A percentile compares a stretch with the other conserved stretches of the same genome.
Conservation (phyloP, 2,113 vertebrate genomes). For the Otocyon megalotis region DNA sequence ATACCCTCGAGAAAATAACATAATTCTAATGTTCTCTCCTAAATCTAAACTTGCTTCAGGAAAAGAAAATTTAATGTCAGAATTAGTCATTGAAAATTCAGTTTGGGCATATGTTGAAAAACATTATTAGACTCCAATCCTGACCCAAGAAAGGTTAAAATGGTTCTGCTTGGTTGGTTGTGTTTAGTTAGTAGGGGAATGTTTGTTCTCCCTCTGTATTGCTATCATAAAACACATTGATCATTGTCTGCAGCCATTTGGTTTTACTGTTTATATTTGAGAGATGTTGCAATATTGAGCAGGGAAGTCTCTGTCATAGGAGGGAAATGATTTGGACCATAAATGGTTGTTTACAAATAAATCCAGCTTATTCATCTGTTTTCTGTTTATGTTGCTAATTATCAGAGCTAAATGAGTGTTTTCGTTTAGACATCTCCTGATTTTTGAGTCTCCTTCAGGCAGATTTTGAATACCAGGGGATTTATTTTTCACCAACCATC, state of each 20-base stretch:
- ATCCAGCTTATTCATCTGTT: constrained; percentile 61
- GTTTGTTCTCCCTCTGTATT: not conserved
- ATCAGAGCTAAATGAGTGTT: constrained; percentile 60
- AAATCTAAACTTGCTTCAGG: constrained; percentile 37
- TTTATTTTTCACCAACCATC: constrained; percentile 57
- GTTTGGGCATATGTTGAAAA: not conserved
- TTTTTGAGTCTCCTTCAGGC: constrained; percentile 32
- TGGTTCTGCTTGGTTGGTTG: not conserved
- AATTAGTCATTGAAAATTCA: constrained; percentile 21
- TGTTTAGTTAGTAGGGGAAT: constrained; percentile 27
- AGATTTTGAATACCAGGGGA: constrained; percentile 50
- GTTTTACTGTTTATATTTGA: constrained; percentile 61
- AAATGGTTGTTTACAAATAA: constrained; percentile 74
- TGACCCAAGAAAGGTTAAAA: constrained; percentile 1
- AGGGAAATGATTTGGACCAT: constrained; percentile 56
- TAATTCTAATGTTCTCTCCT: constrained; percentile 21
- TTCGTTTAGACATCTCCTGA: constrained; percentile 4
- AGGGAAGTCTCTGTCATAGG: constrained; percentile 52
- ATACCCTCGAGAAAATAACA: constrained; percentile 8
- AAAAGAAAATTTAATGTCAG: constrained; percentile 5
- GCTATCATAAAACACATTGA: constrained; percentile 51
- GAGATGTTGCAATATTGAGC: constrained; percentile 53
- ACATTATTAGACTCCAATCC: not conserved
- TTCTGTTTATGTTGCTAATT: constrained; percentile 63
- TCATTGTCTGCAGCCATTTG: constrained; percentile 30